Evolutionary conservation across 2,113 vertebrate species (phyloP), one percentile per base, ranked within the genome.

Genomic region (Trichomycterus rosablanca): DNA sequence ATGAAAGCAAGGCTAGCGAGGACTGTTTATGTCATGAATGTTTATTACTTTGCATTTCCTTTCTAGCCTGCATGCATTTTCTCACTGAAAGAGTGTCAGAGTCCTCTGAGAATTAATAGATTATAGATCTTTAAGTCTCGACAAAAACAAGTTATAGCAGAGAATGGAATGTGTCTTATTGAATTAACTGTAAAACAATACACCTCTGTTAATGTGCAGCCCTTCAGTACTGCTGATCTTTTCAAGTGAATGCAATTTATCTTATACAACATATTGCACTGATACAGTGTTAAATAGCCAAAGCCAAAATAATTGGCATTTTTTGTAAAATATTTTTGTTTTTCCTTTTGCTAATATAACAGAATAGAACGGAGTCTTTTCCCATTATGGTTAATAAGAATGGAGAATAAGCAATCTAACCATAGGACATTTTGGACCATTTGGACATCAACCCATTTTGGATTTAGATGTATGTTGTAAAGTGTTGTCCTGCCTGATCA

Each of bases 171-270:
- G 70, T 73, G 55, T 63, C 53, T 76, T 73, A 78, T 44, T 63
- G 73, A 77, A 81, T 85, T 82, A 79, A 32, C 56, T 35, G 44
- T 81, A 77, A 80, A 71, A 80, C 78, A 80, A 74, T 77, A 78
- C 74, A 68, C 30, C 14, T 51, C 66, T 54, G 61, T 78, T 75
- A 78, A 69, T 54, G 34, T 62, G 55, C 63, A 77, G 66, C 58
- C 70, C 72, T 15, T 15, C 44, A 73, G 64, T 68, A 63, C 72
- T 63, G 68, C 68, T 67, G 69, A 75, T 71, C 68, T 81, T 54
- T 51, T 14, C 14, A n/a, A 11, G 37, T 42, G 16, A 22, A 35
- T n/a, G n/a, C n/a, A n/a, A n/a, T n/a, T 35, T 14, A 39, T 23
- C 15, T 26, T 22, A 37, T 5, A 22, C 19, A 20, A 30, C 5